Conservation (phyloP, 2,113 vertebrate species). For the Trinectes maculatus region DNA sequence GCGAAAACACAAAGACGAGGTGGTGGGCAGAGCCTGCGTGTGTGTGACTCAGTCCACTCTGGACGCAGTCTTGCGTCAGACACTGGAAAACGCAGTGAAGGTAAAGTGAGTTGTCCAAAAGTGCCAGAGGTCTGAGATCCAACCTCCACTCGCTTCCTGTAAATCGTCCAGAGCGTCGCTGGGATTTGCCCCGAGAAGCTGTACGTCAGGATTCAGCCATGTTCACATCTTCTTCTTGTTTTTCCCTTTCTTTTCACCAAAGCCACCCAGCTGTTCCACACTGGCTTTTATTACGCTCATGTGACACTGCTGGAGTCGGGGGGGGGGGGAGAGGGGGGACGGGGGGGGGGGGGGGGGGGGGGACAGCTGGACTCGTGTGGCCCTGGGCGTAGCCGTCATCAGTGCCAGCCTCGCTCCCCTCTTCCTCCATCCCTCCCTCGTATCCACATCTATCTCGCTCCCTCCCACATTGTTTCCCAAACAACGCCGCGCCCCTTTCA, state of each 20-base stretch:
- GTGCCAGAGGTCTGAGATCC: constrained; percentile 55
- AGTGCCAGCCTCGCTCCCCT: constrained; percentile 72
- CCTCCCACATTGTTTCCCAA: constrained; percentile 54
- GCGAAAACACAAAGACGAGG: constrained; percentile 45
- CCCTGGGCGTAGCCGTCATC: constrained; percentile 76
- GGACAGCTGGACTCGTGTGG: constrained; percentile 74
- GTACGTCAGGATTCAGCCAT: constrained; percentile 16
- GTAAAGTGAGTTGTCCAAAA: constrained; percentile 39
- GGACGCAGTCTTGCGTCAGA: constrained; percentile 68
- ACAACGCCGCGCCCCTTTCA: constrained; percentile 56
- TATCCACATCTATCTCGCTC: constrained; percentile 35
- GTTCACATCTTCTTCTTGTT: constrained; percentile 25
- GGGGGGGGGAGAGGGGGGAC: constrained; percentile 66
- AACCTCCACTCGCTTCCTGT: not conserved
- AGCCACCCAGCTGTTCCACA: constrained; percentile 70
- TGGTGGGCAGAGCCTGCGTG: constrained; percentile 48
- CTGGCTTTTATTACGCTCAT: constrained; percentile 66
- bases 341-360: constrained; percentile 68
- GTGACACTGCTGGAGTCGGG: constrained; percentile 64
- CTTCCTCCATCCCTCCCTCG: constrained; percentile 50
- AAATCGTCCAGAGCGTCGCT: constrained; percentile 28
- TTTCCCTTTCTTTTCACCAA: constrained; percentile 17
- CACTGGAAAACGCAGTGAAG: constrained; percentile 64
- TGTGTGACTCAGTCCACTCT: constrained; percentile 63
- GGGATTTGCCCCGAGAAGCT: constrained; percentile 25